Evolutionary conservation across 2,888 invertebrate species (phyloP).

Genomic region (Phaonia tiefii): DNA sequence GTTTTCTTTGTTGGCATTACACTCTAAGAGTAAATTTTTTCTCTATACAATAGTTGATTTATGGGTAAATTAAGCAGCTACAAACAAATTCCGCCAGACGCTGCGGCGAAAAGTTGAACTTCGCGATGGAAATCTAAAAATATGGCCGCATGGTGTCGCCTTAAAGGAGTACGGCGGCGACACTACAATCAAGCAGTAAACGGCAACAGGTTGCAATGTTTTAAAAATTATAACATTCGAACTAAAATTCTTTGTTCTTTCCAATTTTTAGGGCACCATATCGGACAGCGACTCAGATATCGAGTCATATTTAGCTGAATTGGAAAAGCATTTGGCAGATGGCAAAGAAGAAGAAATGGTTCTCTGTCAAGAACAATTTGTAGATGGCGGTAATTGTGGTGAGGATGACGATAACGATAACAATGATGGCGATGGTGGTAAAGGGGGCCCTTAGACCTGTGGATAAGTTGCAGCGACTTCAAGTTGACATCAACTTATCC

Average conservation of each 20-base stretch:
- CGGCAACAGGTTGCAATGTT: constrained; percentile 52
- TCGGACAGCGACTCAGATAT: constrained; percentile 60
- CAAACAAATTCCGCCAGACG: neutral
- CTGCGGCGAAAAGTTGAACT: neutral
- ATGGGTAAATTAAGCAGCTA: too few relatives aligned
- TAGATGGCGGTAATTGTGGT: constrained; percentile 69
- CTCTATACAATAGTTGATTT: too few relatives aligned
- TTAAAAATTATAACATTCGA: constrained; percentile 32
- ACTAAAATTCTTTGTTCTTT: constrained; percentile 27
- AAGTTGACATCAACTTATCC: too few relatives aligned
- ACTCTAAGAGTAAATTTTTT: too few relatives aligned
- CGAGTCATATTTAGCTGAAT: constrained; percentile 84
- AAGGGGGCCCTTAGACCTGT: too few relatives aligned
- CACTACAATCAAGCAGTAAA: neutral
- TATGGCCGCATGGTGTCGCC: constrained; percentile 31
- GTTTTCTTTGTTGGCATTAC: too few relatives aligned
- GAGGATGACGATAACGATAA: constrained; percentile 77
- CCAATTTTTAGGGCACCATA: constrained; percentile 1
- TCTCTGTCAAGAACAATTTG: constrained; percentile 2
- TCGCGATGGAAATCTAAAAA: constrained; percentile 12
- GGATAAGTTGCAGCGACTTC: too few relatives aligned
- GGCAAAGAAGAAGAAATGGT: constrained; percentile 5
- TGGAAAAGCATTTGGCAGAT: constrained; percentile 6
- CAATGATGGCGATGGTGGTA: constrained; percentile 70
- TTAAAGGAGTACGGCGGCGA: neutral